Percentiles rank a stretch among this genome's conserved stretches.
phyloP scores from a whole-genome alignment of 2,113 vertebrate species.

The Apodemus sylvaticus region DNA sequence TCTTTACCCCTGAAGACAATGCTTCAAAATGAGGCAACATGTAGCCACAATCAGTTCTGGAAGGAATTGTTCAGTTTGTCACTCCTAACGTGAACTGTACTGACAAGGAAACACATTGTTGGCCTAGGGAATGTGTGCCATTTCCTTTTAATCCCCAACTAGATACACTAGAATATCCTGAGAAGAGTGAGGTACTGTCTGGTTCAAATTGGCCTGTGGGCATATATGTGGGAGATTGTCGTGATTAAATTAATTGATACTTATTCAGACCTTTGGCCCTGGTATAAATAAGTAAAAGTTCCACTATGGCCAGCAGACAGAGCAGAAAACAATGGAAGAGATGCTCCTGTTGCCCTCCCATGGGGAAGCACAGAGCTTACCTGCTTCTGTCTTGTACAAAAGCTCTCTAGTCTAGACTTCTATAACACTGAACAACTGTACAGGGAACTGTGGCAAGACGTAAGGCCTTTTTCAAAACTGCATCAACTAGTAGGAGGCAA shows the following conservation, averaged over 20 bases:
- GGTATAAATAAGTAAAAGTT: background rate
- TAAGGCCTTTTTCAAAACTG: background rate
- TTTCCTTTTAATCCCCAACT: background rate
- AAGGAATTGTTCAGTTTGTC: background rate
- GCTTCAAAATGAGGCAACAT: background rate
- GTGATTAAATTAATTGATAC: background rate
- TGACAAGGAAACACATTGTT: background rate
- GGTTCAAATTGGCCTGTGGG: background rate
- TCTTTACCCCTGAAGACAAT: background rate
- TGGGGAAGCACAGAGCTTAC: background rate
- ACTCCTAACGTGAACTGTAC: background rate
- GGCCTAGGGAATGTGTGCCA: background rate
- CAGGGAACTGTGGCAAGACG: background rate
- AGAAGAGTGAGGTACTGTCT: background rate
- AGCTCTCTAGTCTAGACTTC: background rate
- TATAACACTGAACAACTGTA: background rate
- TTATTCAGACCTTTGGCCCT: too few relatives aligned
- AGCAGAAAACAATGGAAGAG: background rate
- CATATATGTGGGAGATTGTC: background rate
- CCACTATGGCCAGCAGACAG: rapidly evolving
- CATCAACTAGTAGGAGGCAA: background rate
- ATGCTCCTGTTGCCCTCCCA: background rate
- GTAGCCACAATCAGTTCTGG: background rate
- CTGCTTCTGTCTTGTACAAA: background rate
- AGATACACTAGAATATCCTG: background rate